phyloP scores from a whole-genome alignment of 2,797 vertebrate genomes.

The Muraenolepis orangiensis region DNA sequence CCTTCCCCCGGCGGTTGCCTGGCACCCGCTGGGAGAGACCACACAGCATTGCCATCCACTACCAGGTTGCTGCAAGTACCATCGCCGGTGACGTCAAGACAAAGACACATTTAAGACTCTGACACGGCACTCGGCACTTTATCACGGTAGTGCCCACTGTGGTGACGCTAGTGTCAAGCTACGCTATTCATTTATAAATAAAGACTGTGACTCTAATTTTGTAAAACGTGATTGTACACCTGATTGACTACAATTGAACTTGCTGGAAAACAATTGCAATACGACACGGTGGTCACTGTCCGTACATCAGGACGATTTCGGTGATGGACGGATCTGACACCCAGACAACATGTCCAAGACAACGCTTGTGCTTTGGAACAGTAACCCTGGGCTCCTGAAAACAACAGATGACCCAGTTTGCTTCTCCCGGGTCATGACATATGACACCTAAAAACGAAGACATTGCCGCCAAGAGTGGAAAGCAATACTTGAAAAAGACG shows the following conservation, averaged over 20 bases:
- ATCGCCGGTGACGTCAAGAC: neutral
- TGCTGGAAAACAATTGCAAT: neutral
- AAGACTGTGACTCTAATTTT: neutral
- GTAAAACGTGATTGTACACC: no score
- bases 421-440: conserved; percentile 31
- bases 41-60: conserved; percentile 18
- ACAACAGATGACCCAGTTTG: conserved; percentile 35
- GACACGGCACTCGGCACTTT: neutral
- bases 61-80: conserved; percentile 20
- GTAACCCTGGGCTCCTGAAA: conserved; percentile 22
- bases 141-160: neutral
- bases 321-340: neutral
- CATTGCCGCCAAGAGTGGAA: conserved; percentile 20
- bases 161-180: neutral
- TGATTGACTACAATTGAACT: neutral
- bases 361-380: conserved; percentile 7
- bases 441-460: conserved; percentile 33
- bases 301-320: neutral
- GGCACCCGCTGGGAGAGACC: conserved; percentile 20
- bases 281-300: neutral
- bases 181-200: no score
- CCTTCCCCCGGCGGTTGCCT: neutral
- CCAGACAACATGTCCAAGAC: conserved; percentile 19
- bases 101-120: neutral
- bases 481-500: conserved; percentile 19